Evolutionary conservation across 2,113 vertebrate species (phyloP), one percentile per base, ranked within the genome.

Genomic region (Pseudorasbora parva): DNA sequence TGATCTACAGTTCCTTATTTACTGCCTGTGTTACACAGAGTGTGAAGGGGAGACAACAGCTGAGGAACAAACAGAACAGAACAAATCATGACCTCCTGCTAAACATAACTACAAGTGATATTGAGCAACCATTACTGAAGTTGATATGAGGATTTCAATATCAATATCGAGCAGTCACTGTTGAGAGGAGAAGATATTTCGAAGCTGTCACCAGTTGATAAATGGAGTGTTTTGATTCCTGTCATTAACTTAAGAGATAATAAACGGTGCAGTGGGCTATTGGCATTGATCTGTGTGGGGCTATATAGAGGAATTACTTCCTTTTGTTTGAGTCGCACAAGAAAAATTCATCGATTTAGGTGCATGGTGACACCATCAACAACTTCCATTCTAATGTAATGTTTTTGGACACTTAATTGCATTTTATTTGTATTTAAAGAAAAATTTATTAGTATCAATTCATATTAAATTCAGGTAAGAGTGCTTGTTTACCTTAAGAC

Each of bases 331-430:
- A 81, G 41, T 82, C 68, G 9, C 25, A 57, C 62, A 43, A 68
- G 27, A 83, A 59, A 81, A 43, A 72, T 49, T 9, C 73, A 90
- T 89, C 59, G 85, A 88, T 91, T 85, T 82, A 79, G 64, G n/a
- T n/a, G n/a, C n/a, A 62, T 81, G 62, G 54, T 83, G 86, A 88
- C 85, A 88, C 82, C 87, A 88, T 86, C 91, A 90, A 89, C 84
- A 88, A 57, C 57, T 75, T 27, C 51, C 49, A 21, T 68, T 68
- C 73, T 14, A 66, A 8, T 7, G 27, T 33, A 66, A 30, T 17
- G 62, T 66, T 66, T n/a, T n/a, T n/a, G n/a, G n/a, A n/a, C n/a
- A n/a, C n/a, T n/a, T n/a, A n/a, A n/a, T n/a, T 60, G n/a, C 17
- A 54, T 54, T 54, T 54, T 54, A 54, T 54, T 54, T 19, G 51